Evolutionary conservation across 2,888 invertebrate species (phyloP).

Genomic region (Cantharis rustica): DNA sequence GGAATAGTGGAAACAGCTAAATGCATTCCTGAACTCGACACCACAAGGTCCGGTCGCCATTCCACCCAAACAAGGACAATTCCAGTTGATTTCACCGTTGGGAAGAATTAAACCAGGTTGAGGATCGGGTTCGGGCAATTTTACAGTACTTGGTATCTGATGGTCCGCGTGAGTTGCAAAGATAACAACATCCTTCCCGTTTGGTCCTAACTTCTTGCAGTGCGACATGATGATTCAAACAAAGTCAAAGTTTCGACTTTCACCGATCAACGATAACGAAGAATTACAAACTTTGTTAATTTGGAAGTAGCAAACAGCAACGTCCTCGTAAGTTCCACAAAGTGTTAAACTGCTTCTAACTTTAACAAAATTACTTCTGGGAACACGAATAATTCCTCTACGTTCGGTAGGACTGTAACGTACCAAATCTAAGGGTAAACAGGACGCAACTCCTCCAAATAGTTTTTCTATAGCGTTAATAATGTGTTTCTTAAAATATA

Average conservation of each 20-base stretch:
- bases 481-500: conserved; percentile 64
- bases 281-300: conserved; percentile 60
- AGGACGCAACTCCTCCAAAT: conserved; percentile 64
- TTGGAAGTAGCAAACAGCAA: conserved; percentile 58
- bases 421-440: conserved; percentile 61
- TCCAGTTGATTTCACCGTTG: conserved; percentile 94
- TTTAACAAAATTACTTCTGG: conserved; percentile 60
- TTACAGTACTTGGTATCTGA: conserved; percentile 70
- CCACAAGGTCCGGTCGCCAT: conserved; percentile 98
- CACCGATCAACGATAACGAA: conserved; percentile 51
- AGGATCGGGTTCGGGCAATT: conserved; percentile 73
- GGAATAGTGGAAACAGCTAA: conserved; percentile 94
- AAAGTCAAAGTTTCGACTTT: conserved; percentile 52
- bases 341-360: conserved; percentile 64
- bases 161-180: conserved; percentile 83
- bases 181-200: conserved; percentile 81
- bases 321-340: conserved; percentile 57
- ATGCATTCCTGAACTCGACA: conserved; percentile 89
- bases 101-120: conserved; percentile 80
- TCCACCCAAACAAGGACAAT: conserved; percentile 95
- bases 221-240: conserved; percentile 52
- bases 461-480: conserved; percentile 58
- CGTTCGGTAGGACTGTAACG: conserved; percentile 58
- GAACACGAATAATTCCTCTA: conserved; percentile 63
- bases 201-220: conserved; percentile 56